A percentile compares a stretch with the other conserved stretches of the same genome.
Conservation (phyloP, 2,113 vertebrate species). For the Paedocypris sp. region DNA sequence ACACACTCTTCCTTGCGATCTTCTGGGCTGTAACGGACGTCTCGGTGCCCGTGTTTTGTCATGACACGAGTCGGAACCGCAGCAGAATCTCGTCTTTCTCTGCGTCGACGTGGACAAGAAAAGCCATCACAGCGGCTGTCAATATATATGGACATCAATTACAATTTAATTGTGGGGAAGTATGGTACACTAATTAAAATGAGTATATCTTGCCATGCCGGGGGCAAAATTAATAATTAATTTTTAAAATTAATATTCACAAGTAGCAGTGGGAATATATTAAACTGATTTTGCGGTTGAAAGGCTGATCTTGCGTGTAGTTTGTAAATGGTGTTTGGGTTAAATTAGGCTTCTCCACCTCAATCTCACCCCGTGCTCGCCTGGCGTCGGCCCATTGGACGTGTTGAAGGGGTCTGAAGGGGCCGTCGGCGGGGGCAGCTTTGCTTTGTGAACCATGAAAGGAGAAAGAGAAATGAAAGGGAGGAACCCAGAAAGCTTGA, state of each 20-base stretch:
- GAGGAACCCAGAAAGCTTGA: neutral
- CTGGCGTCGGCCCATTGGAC: neutral
- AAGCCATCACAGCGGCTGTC: slow-evolving; percentile 83
- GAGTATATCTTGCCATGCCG: slow-evolving; percentile 99
- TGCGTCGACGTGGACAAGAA: slow-evolving; percentile 90
- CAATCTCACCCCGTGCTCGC: neutral
- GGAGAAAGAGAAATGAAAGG: slow-evolving; percentile 14
- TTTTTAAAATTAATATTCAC: slow-evolving; percentile 99
- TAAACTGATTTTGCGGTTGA: slow-evolving; percentile 91
- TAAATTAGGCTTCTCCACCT: slow-evolving; percentile 48
- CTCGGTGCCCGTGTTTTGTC: too few relatives aligned
- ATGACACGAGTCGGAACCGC: too few relatives aligned
- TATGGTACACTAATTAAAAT: slow-evolving; percentile 99
- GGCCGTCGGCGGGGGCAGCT: slow-evolving; percentile 28
- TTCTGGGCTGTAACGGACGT: too few relatives aligned
- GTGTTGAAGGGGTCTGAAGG: slow-evolving; percentile 27
- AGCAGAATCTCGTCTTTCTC: slow-evolving; percentile 65
- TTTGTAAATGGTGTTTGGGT: slow-evolving; percentile 52
- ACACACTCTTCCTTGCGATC: too few relatives aligned
- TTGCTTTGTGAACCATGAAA: slow-evolving; percentile 32
- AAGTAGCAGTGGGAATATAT: slow-evolving; percentile 99
- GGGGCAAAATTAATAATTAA: slow-evolving; percentile 99
- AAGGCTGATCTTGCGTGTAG: slow-evolving; percentile 81
- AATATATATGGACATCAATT: slow-evolving; percentile 95
- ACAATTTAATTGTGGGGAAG: slow-evolving; percentile 99